phyloP scores from a whole-genome alignment of 2,113 vertebrate genomes.

The Carlito syrichta region DNA sequence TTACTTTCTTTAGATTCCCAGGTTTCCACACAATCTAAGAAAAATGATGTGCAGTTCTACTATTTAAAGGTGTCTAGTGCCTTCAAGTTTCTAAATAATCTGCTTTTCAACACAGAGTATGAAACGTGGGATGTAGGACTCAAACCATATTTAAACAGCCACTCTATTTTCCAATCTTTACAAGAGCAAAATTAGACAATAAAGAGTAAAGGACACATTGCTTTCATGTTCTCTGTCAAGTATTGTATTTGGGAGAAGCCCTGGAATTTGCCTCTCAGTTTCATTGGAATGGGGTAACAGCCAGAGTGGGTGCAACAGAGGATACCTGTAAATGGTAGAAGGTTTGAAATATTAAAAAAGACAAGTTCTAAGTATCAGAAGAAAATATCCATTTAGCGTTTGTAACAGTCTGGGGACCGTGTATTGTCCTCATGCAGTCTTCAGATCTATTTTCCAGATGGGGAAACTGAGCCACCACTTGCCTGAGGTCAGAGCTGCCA shows the following conservation, averaged over 20 bases:
- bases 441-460: not conserved
- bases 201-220: not conserved
- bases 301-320: not conserved
- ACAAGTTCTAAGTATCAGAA: not conserved
- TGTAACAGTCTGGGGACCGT: not conserved
- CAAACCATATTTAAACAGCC: not conserved
- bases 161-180: not conserved
- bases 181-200: not conserved
- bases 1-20: not conserved
- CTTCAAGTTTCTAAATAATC: not conserved
- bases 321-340: rapidly evolving
- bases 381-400: not conserved
- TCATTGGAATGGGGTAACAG: not conserved
- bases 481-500: not conserved
- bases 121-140: not conserved
- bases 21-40: not conserved
- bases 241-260: not conserved
- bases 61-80: not conserved
- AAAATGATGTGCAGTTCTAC: not conserved
- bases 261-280: not conserved
- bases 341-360: not conserved
- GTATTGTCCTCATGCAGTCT: not conserved
- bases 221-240: not conserved
- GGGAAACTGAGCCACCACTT: not conserved
- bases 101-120: not conserved